Evolutionary conservation across 2,888 invertebrate genomes (phyloP).

Genomic region (Meiosimyza decipiens): DNA sequence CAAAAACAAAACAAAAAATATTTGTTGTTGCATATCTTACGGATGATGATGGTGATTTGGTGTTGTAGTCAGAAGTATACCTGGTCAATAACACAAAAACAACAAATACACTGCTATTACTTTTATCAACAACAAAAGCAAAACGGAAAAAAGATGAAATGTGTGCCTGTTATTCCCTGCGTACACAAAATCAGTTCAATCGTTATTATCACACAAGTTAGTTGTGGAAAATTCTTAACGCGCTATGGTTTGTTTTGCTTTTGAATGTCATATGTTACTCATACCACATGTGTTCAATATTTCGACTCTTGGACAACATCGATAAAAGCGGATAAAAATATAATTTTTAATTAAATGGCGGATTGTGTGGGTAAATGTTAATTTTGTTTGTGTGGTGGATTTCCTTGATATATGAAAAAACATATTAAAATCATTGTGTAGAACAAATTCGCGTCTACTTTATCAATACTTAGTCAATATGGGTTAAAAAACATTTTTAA

Average conservation of each 20-base stretch:
- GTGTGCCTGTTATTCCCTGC: background rate
- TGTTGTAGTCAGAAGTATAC: background rate
- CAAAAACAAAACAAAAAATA: background rate
- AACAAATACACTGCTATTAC: background rate
- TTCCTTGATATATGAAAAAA: too few species aligned
- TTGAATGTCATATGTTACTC: too few species aligned
- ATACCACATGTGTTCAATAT: too few species aligned
- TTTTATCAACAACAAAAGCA: background rate
- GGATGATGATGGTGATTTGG: background rate
- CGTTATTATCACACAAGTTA: background rate
- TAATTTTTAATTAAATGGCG: too few species aligned
- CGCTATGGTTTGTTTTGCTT: background rate
- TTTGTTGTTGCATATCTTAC: conserved; percentile 26
- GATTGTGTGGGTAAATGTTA: too few species aligned
- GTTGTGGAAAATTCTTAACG: background rate
- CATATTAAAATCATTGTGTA: too few species aligned
- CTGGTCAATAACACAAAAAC: background rate
- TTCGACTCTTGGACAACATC: too few species aligned
- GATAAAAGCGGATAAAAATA: too few species aligned
- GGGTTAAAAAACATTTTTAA: too few species aligned
- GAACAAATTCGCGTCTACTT: too few species aligned
- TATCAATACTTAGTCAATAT: too few species aligned
- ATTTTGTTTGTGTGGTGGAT: too few species aligned
- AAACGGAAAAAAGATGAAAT: background rate
- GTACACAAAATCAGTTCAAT: background rate